Base-by-base conservation (phyloP, 2,888 invertebrate genomes). In the Phlogophora meticulosa region DNA sequence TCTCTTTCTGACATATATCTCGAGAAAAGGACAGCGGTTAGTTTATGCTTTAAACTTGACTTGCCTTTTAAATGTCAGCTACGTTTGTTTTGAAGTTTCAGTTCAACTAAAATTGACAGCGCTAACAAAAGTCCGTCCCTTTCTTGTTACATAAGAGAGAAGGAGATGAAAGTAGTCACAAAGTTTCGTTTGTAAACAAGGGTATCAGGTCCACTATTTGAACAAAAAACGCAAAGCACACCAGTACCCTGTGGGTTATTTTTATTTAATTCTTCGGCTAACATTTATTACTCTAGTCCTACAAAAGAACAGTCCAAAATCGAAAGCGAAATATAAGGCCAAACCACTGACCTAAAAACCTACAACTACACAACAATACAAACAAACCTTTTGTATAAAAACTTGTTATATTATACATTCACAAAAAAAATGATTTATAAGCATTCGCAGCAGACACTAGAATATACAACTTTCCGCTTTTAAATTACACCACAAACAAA, bases 401-500 rank as follows among this genome's bases (percentile, higher is more conserved):
- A 52, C 34, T 28, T 22, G 38, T 11, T 59, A 60, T 61, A 78
- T 73, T 61, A 53, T 51, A 74, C 48, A 55, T 59, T 56, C 53
- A 74, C 52, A 43, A 59, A 60, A 43, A 59, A 60, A 78, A 60
- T 75, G 74, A 75, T 73, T 75, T 59, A 78, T 46, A 5, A 4
- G 5, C 5, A 60, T 46, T 46, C 32, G 17, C 43, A 28, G 36
- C 69, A 77, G 73, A 20, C 32, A 51, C 32, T 48, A 48, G 15
- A 65, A 51, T 46, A 56, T 60, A 34, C 3, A 42, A 63, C 46
- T 57, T 55, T 53, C 64, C 49, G 63, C 68, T 71, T 69, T 42
- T 66, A 58, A 66, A 80, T 85, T 83, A 59, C 36, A 46, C 85
- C 83, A 72, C 52, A 63, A 42, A 57, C 61, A 82, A 85, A 85